phyloP scores from a whole-genome alignment of 1,140 invertebrate species.

The Lepidotrigona ventralis region DNA sequence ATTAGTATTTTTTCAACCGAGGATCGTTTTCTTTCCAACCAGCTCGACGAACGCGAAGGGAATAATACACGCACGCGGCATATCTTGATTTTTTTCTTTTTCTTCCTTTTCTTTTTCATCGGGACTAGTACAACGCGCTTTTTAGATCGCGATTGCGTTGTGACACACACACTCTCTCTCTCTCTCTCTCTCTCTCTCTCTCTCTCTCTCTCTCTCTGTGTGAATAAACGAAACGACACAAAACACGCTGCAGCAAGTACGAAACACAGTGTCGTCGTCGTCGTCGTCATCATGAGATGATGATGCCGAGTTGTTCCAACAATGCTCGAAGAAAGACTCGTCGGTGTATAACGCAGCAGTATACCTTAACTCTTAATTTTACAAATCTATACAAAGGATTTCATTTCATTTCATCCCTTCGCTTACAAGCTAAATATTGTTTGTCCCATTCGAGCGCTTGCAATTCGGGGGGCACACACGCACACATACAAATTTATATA shows the following conservation, averaged over 20 bases:
- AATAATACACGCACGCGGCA: background rate
- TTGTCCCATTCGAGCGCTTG: conserved; percentile 44
- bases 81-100: background rate
- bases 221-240: background rate
- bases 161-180: no score
- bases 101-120: background rate
- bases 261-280: no score
- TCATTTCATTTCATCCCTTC: conserved; percentile 50
- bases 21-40: no score
- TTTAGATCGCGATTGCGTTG: background rate
- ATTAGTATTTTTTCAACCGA: background rate
- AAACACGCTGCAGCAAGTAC: background rate
- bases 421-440: conserved; percentile 68
- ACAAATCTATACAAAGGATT: conserved; percentile 57
- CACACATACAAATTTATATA: background rate
- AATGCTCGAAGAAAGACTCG: background rate
- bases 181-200: no score
- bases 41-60: background rate
- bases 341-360: conserved; percentile 50
- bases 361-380: conserved; percentile 44
- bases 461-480: background rate
- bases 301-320: background rate
- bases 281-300: background rate
- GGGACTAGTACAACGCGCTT: background rate
- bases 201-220: no score